A percentile compares a stretch with the other conserved stretches of the same genome.
phyloP scores from a whole-genome alignment of 2,888 invertebrate species.

The Pseudoips prasinana region DNA sequence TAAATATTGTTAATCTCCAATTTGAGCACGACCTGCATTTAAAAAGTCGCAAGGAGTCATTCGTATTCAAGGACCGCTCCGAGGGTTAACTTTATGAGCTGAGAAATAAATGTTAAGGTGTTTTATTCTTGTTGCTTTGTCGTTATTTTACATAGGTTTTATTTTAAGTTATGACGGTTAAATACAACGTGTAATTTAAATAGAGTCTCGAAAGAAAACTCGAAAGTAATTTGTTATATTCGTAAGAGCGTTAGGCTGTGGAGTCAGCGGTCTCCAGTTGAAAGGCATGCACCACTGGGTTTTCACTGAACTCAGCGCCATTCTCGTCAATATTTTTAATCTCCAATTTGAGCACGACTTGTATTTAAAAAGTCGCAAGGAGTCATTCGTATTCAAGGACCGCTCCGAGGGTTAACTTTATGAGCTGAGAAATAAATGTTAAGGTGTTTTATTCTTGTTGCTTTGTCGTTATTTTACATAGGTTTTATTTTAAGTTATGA shows the following conservation, averaged over 20 bases:
- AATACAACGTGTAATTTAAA: too few species aligned
- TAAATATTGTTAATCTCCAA: constrained; percentile 21
- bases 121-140: constrained; percentile 23
- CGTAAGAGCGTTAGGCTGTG: too few species aligned
- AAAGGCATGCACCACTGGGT: too few species aligned
- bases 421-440: constrained; percentile 34
- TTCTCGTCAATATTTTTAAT: constrained; percentile 19
- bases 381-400: constrained; percentile 26
- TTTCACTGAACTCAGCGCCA: too few species aligned
- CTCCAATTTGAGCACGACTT: constrained; percentile 21
- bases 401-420: constrained; percentile 31
- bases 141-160: constrained; percentile 12
- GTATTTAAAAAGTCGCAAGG: constrained; percentile 18
- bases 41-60: constrained; percentile 20
- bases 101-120: constrained; percentile 30
- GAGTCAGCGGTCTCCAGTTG: too few species aligned
- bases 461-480: constrained; percentile 14
- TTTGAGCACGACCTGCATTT: constrained; percentile 25
- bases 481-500: neutral
- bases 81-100: constrained; percentile 36
- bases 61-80: constrained; percentile 23
- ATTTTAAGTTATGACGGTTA: neutral
- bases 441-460: constrained; percentile 28
- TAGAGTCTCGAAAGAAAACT: too few species aligned
- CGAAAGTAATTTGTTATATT: too few species aligned